phyloP scores from a whole-genome alignment of 2,797 vertebrate species.

The Trematomus bernacchii region DNA sequence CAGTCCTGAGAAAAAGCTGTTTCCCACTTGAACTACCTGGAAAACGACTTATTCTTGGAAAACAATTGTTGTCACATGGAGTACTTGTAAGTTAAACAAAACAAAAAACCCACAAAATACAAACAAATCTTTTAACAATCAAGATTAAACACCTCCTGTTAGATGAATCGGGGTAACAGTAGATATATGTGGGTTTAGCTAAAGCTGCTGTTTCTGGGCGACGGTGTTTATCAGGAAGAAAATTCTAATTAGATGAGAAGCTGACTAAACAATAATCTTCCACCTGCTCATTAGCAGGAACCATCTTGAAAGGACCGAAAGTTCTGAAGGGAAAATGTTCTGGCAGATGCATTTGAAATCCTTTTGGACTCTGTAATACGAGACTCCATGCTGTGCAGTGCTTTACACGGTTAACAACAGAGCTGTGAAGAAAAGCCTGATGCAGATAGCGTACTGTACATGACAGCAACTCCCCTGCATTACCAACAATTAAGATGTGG shows the following conservation, averaged over 20 bases:
- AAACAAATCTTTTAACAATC: not conserved
- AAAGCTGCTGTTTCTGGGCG: constrained; percentile 7
- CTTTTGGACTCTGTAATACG: constrained; percentile 27
- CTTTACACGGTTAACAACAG: constrained; percentile 5
- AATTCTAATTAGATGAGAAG: constrained; percentile 27
- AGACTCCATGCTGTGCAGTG: not conserved
- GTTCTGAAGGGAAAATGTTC: constrained; percentile 38
- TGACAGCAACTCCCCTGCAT: constrained; percentile 6
- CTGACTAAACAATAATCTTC: constrained; percentile 41
- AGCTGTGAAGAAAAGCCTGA: constrained; percentile 6
- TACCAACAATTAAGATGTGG: not conserved
- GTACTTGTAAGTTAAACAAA: not conserved
- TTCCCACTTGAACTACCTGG: not conserved
- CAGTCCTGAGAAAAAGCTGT: not conserved
- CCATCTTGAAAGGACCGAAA: constrained; percentile 36
- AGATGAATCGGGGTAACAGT: not conserved
- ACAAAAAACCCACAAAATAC: not conserved
- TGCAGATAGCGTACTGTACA: constrained; percentile 3
- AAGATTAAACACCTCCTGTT: constrained; percentile 4
- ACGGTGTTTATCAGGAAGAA: constrained; percentile 19
- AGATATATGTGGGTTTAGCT: not conserved
- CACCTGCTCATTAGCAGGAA: constrained; percentile 47
- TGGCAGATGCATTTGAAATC: constrained; percentile 19
- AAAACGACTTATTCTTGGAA: not conserved
- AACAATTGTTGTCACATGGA: not conserved